Percentiles rank a stretch among this genome's conserved stretches.
phyloP scores from a whole-genome alignment of 2,113 vertebrate species.

The Melanerpes aurifrons region DNA sequence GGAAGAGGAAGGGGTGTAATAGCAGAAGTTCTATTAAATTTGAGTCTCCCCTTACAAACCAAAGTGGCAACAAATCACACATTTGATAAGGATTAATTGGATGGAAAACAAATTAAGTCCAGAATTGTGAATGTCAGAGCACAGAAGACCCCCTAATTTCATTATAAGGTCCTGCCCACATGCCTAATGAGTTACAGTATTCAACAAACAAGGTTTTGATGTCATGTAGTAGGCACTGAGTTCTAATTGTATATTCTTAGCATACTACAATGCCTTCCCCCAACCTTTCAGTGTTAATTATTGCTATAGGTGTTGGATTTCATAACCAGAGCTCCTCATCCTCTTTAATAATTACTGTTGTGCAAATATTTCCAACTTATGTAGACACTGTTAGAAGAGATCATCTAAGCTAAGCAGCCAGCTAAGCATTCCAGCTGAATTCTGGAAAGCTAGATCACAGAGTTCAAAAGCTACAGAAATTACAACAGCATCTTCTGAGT shows the following conservation, averaged over 20 bases:
- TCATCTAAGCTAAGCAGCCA: background rate
- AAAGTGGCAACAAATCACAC: background rate
- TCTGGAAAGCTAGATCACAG: background rate
- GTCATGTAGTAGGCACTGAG: background rate
- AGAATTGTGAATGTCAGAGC: background rate
- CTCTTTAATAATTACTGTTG: slow-evolving; percentile 46
- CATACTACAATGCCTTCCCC: background rate
- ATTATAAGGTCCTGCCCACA: background rate
- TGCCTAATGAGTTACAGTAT: background rate
- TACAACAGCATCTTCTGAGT: background rate
- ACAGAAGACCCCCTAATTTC: background rate
- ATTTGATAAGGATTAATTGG: background rate
- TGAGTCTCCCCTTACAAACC: background rate
- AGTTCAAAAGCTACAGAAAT: background rate
- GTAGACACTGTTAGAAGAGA: slow-evolving; percentile 6
- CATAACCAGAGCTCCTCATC: slow-evolving; percentile 29
- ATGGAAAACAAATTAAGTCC: background rate
- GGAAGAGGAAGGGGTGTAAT: background rate
- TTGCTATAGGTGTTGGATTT: slow-evolving; percentile 37
- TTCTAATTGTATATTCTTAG: background rate
- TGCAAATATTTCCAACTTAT: slow-evolving; percentile 38
- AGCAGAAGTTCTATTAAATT: background rate
- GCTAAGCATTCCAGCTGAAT: background rate
- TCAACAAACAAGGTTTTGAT: background rate
- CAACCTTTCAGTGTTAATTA: slow-evolving; percentile 54